Percentiles rank a stretch among this genome's conserved stretches.
phyloP scores from a whole-genome alignment of 2,888 invertebrate genomes.

The Agriopis leucophaearia region DNA sequence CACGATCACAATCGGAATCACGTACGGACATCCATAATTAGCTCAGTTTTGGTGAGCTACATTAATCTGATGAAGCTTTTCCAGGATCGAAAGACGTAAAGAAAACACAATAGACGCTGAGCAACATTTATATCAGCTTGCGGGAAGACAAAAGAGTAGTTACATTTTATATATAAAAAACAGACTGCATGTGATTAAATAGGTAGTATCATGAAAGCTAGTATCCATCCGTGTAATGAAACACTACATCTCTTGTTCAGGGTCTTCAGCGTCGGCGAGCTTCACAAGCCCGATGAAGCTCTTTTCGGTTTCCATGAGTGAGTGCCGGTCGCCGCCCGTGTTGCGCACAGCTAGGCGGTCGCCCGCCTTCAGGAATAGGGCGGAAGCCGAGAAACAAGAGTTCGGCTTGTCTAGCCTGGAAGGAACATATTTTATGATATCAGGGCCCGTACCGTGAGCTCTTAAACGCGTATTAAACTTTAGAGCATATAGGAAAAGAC shows the following conservation, averaged over 20 bases:
- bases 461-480: too few relatives aligned
- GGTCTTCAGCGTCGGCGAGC: slow-evolving; percentile 86
- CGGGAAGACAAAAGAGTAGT: too few relatives aligned
- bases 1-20: too few relatives aligned
- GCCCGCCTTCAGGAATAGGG: slow-evolving; percentile 87
- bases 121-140: too few relatives aligned
- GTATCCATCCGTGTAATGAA: background rate
- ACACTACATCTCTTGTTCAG: slow-evolving; percentile 67
- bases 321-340: slow-evolving; percentile 88
- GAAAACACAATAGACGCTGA: too few relatives aligned
- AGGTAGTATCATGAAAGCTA: background rate
- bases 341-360: slow-evolving; percentile 90
- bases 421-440: background rate
- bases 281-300: slow-evolving; percentile 94
- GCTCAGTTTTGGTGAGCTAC: too few relatives aligned
- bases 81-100: too few relatives aligned
- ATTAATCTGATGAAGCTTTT: too few relatives aligned
- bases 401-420: slow-evolving; percentile 86
- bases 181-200: background rate
- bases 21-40: too few relatives aligned
- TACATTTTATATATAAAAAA: background rate
- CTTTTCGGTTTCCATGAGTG: slow-evolving; percentile 90
- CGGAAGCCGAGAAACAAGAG: slow-evolving; percentile 91
- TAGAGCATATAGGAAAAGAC: too few relatives aligned
- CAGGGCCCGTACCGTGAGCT: too few relatives aligned